Conservation (phyloP, 2,888 invertebrate genomes). For the Drosophila bunnanda region DNA sequence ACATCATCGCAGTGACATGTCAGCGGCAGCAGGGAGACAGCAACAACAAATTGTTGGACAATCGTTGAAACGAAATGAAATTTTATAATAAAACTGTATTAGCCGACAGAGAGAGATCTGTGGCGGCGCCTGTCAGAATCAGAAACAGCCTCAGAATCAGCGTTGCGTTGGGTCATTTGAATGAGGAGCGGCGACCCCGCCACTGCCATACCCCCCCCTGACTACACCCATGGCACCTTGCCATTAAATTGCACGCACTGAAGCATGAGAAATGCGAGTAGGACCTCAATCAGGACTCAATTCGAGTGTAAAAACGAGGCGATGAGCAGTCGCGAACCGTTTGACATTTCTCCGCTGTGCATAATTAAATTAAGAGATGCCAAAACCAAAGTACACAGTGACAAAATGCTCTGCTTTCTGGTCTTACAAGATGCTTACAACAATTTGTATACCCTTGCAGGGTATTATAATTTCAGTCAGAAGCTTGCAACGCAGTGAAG, state of each 20-base stretch:
- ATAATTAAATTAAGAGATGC: constrained; percentile 73
- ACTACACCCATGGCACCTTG: constrained; percentile 33
- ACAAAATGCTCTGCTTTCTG: background rate
- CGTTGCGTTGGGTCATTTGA: constrained; percentile 73
- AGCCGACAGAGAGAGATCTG: constrained; percentile 40
- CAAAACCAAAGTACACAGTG: constrained; percentile 19
- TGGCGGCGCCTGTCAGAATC: constrained; percentile 58
- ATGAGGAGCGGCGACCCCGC: constrained; percentile 48
- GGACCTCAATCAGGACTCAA: constrained; percentile 66
- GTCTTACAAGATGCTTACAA: background rate
- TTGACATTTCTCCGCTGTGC: constrained; percentile 74
- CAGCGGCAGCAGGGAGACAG: constrained; percentile 53
- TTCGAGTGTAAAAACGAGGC: constrained; percentile 76
- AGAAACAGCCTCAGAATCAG: constrained; percentile 4
- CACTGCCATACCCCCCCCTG: background rate
- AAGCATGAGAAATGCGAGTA: constrained; percentile 74
- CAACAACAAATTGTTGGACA: constrained; percentile 58
- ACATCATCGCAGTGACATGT: constrained; percentile 62
- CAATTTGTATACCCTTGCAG: too few species aligned
- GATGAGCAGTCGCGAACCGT: constrained; percentile 57
- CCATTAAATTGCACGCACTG: constrained; percentile 73
- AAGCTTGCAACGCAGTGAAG: too few species aligned
- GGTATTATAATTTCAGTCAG: too few species aligned
- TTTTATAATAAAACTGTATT: constrained; percentile 79
- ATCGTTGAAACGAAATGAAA: constrained; percentile 64